These are phyloP conservation scores for Speoplatyrhinus poulsoni DNA, from an alignment of 2,113 vertebrate species.

Conservation along the genomic window DNA sequence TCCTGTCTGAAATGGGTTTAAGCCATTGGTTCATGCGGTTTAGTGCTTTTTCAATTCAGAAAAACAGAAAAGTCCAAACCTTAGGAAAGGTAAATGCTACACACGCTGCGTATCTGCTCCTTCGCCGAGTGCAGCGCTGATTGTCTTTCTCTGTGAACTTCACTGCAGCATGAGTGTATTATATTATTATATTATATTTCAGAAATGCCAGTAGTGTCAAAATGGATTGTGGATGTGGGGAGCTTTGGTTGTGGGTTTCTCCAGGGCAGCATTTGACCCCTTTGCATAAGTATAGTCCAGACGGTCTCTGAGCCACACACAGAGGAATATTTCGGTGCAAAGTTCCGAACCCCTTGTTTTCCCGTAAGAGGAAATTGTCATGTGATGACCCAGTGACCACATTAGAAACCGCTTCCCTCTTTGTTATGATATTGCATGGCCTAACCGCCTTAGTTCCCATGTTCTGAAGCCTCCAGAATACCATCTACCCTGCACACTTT, in stretches of 20 bases:
- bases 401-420: slow-evolving; percentile 68
- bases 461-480: slow-evolving; percentile 34
- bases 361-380: slow-evolving; percentile 68
- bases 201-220: slow-evolving; percentile 22
- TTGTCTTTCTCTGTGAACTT: slow-evolving; percentile 33
- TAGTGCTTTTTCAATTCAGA: slow-evolving; percentile 22
- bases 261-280: slow-evolving; percentile 53
- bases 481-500: slow-evolving; percentile 42
- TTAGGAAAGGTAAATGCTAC: slow-evolving; percentile 67
- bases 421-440: slow-evolving; percentile 67
- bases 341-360: slow-evolving; percentile 70
- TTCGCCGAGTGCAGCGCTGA: slow-evolving; percentile 50
- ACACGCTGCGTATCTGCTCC: slow-evolving; percentile 69
- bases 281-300: slow-evolving; percentile 43
- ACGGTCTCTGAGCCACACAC: slow-evolving; percentile 54
- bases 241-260: too few relatives aligned
- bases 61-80: slow-evolving; percentile 1
- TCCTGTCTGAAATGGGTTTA: too few relatives aligned
- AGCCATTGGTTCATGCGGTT: too few relatives aligned
- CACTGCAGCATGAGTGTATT: slow-evolving; percentile 56
- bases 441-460: slow-evolving; percentile 58
- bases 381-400: slow-evolving; percentile 68
- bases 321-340: slow-evolving; percentile 53
- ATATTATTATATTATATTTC: slow-evolving; percentile 41
- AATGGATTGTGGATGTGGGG: background rate